Conservation (phyloP, 2,888 invertebrate species). For the Hipparchia semele region DNA sequence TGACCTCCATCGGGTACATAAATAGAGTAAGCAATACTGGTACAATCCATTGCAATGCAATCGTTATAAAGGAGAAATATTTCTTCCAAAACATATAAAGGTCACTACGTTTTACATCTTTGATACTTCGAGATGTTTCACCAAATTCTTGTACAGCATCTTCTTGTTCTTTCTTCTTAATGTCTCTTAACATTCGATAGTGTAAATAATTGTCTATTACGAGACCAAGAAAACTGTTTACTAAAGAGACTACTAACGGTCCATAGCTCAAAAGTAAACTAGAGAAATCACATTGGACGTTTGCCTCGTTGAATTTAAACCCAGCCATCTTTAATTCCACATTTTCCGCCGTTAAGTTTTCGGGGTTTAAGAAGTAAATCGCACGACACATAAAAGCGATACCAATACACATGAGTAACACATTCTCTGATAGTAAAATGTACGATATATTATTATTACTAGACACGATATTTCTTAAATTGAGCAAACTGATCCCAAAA, state of each 20-base stretch:
- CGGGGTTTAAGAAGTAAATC: slow-evolving; percentile 52
- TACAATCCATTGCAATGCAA: slow-evolving; percentile 67
- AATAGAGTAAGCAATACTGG: slow-evolving; percentile 63
- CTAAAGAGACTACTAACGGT: slow-evolving; percentile 66
- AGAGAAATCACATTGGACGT: slow-evolving; percentile 55
- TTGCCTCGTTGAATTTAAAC: slow-evolving; percentile 41
- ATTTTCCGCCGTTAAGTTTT: slow-evolving; percentile 52
- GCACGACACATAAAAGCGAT: slow-evolving; percentile 63
- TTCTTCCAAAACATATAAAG: slow-evolving; percentile 54
- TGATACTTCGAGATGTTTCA: slow-evolving; percentile 41
- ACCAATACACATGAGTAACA: slow-evolving; percentile 68
- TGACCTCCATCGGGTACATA: slow-evolving; percentile 68
- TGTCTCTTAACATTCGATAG: slow-evolving; percentile 61
- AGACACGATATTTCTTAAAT: slow-evolving; percentile 61
- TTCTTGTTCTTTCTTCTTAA: slow-evolving; percentile 58
- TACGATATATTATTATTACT: slow-evolving; percentile 53
- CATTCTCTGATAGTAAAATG: slow-evolving; percentile 71
- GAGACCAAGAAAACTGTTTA: slow-evolving; percentile 71
- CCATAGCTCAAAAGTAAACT: slow-evolving; percentile 66
- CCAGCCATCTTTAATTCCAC: slow-evolving; percentile 55
- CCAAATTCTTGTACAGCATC: slow-evolving; percentile 55
- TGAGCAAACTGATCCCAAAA: slow-evolving; percentile 64
- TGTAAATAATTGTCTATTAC: slow-evolving; percentile 75
- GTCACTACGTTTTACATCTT: slow-evolving; percentile 39
- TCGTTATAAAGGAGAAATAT: slow-evolving; percentile 61